Conservation (phyloP, 2,797 vertebrate species). For the Calcarius lapponicus region DNA sequence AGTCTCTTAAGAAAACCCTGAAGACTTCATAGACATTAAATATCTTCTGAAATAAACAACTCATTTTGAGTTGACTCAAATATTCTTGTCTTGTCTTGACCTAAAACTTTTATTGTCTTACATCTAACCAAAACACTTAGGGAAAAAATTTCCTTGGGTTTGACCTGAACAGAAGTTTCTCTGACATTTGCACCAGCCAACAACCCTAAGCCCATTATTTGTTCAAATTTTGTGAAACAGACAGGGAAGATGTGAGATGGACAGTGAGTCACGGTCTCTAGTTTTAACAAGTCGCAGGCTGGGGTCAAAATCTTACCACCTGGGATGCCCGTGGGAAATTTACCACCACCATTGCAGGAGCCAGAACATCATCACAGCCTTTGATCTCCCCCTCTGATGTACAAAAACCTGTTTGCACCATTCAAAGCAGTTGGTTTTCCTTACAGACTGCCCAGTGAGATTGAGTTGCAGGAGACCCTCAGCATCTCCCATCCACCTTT, state of each 20-base stretch:
- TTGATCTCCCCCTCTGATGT: background rate
- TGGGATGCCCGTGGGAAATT: background rate
- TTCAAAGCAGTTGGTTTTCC: background rate
- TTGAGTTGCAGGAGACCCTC: background rate
- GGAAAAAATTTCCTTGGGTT: background rate
- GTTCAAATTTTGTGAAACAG: background rate
- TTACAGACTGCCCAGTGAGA: background rate
- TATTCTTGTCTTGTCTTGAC: background rate
- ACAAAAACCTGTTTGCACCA: background rate
- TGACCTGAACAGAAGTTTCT: background rate
- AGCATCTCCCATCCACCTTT: background rate
- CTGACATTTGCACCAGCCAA: background rate
- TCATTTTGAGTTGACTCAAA: background rate
- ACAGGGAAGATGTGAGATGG: background rate
- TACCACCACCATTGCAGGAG: background rate
- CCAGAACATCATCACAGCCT: background rate
- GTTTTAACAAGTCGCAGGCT: background rate
- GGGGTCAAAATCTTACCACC: background rate
- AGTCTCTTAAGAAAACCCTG: background rate
- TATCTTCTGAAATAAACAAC: background rate
- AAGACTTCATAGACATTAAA: background rate
- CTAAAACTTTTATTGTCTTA: background rate
- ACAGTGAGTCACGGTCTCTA: fast-evolving
- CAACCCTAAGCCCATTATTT: background rate
- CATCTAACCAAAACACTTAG: background rate